A percentile compares a stretch with the other conserved stretches of the same genome.
phyloP scores from a whole-genome alignment of 2,797 vertebrate genomes.

The Poecilia velifera region DNA sequence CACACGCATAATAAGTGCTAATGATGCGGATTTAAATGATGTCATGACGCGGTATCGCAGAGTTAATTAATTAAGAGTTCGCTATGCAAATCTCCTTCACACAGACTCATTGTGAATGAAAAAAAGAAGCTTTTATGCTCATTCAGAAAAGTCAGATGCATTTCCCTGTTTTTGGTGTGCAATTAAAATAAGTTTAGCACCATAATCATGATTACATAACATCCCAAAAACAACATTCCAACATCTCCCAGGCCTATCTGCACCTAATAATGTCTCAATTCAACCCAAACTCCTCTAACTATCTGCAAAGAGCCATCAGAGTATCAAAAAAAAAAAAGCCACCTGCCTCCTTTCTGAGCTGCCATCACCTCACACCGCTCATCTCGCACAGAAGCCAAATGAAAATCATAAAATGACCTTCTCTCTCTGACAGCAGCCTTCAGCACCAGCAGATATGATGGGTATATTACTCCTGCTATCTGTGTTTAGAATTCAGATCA shows the following conservation, averaged over 20 bases:
- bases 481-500: constrained; percentile 44
- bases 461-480: constrained; percentile 46
- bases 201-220: constrained; percentile 5
- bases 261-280: constrained; percentile 30
- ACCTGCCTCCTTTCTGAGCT: constrained; percentile 44
- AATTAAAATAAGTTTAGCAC: constrained; percentile 19
- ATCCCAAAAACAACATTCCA: neutral
- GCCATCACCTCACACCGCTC: constrained; percentile 55
- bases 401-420: constrained; percentile 60
- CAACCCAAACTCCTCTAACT: constrained; percentile 25
- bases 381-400: constrained; percentile 31
- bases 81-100: constrained; percentile 37
- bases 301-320: constrained; percentile 2
- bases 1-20: constrained; percentile 9
- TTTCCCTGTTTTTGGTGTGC: constrained; percentile 15
- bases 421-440: constrained; percentile 70
- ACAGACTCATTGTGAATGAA: constrained; percentile 53
- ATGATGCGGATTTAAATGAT: constrained; percentile 20
- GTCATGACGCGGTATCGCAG: constrained; percentile 2
- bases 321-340: constrained; percentile 16
- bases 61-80: constrained; percentile 25
- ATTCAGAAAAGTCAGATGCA: constrained; percentile 42
- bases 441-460: constrained; percentile 71
- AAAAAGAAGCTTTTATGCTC: constrained; percentile 46
- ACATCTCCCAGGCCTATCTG: constrained; percentile 18